Evolutionary conservation across 2,113 vertebrate genomes (phyloP), one percentile per base, ranked within the genome.

Genomic region (Symphodus melops): DNA sequence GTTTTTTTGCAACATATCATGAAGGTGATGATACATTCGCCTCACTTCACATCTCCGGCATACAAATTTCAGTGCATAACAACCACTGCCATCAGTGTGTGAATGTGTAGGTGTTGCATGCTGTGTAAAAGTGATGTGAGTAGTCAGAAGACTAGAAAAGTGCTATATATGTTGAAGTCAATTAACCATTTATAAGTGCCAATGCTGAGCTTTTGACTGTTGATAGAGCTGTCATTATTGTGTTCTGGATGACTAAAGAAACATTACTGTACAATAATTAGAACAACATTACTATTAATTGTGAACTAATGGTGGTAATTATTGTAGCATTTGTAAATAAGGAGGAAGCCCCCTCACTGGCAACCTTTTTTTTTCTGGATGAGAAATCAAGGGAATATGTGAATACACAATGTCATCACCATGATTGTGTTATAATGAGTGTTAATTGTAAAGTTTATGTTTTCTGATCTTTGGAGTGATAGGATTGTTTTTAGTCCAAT

Each of bases 251-350:
- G 57, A 39, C 9, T 57, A 16, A 60, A 76, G 52, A 66, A 49
- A 49, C 66, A 68, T 58, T 56, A 71, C 46, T 39, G 19, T n/a
- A 37, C 5, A 1, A 48, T 53, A 58, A 63, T 77, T 44, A 65
- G 61, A 55, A 60, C 42, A 1, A 56, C 53, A 76, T 66, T 55
- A 52, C 49, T 33, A 17, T 66, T 44, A 68, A 75, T 79, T 33
- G 41, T 52, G 68, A 69, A 39, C 16, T 66, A 84, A 79, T 62
- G 37, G 42, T 51, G 13, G 25, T 69, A 65, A 72, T 81, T 81
- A 75, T 14, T 63, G 36, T 53, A 1, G 53, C 46, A 17, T 41
- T 20, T 21, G 56, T 41, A 70, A 71, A 79, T 51, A 21, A 76
- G 48, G 62, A 58, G 39, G 75, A 44, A 77, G 20, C 58, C 0